Evolutionary conservation across 2,797 vertebrate genomes (phyloP), one percentile per base, ranked within the genome.

Genomic region (Tympanoctomys barrerae): DNA sequence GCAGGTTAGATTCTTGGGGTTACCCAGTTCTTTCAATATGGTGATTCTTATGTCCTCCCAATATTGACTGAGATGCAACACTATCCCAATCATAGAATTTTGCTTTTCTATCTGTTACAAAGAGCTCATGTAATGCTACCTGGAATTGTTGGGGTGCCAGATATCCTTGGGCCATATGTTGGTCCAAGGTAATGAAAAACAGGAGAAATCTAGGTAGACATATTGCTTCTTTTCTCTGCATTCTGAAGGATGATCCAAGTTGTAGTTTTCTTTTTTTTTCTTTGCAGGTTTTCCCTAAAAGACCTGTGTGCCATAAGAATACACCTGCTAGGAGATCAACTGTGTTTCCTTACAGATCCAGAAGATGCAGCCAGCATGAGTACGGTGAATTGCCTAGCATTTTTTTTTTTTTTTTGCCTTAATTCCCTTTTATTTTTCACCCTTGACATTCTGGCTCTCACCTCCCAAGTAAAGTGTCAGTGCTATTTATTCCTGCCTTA

Each of bases 81-180:
- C 9, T 16, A 19, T 70, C 16, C 28, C 0, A 6, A 14, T 26
- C 1, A 5, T 0, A 10, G 70, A 5, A 59, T 57, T 87, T 36
- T 22, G 75, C 70, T 64, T 36, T 46, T 42, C 46, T 26, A 22
- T 24, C 13, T 73, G 31, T 13, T 62, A 19, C n/a, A 93, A 54
- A 66, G n/a, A 66, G 33, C 24, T 61, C 10, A 1, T 11, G 49
- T 22, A 81, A n/a, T 22, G 2, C 16, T 24, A 9, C 3, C 24
- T 21, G 46, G 33, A 36, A n/a, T 33, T 0, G 18, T 5, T 12
- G 24, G 18, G 18, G 10, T 5, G 0, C 13, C 7, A 10, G 46
- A 18, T 21, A 3, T 4, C 8, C 16, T 2, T 0, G 2, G 24
- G 8, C 12, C 16, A 75, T 2, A n/a, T 6, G 28, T 12, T 22